Evolutionary conservation across 1,140 invertebrate genomes (phyloP).

Genomic region (Chironomus tepperi): DNA sequence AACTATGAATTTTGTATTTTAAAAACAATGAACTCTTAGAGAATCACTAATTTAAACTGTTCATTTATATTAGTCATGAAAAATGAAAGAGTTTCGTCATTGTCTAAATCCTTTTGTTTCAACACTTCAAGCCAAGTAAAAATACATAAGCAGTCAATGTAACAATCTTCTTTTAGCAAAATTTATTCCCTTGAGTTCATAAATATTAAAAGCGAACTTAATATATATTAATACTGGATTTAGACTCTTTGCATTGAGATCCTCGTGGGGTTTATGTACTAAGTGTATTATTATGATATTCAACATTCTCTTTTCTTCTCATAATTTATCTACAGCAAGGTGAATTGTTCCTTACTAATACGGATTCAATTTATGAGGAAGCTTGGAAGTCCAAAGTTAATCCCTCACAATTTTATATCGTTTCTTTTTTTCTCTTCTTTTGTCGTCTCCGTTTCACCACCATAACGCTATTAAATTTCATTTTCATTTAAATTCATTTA

Average conservation of each 20-base stretch:
- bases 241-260: background rate
- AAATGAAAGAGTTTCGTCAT: too few species aligned
- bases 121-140: too few species aligned
- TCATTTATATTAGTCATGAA: too few species aligned
- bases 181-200: conserved; percentile 6
- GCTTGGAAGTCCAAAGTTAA: background rate
- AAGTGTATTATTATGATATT: background rate
- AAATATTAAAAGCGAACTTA: conserved; percentile 14
- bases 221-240: conserved; percentile 14
- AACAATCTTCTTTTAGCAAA: background rate
- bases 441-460: background rate
- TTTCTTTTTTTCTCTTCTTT: background rate
- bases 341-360: background rate
- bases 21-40: too few species aligned
- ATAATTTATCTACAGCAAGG: background rate
- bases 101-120: too few species aligned
- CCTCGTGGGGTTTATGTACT: background rate
- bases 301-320: background rate
- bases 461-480: conserved; percentile 13
- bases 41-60: too few species aligned
- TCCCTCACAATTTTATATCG: background rate
- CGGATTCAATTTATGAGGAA: background rate
- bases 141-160: background rate
- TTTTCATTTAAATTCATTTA: conserved; percentile 15
- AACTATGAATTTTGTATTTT: too few species aligned